Conservation (phyloP, 2,888 invertebrate species). For the Protodeltote pygarga region DNA sequence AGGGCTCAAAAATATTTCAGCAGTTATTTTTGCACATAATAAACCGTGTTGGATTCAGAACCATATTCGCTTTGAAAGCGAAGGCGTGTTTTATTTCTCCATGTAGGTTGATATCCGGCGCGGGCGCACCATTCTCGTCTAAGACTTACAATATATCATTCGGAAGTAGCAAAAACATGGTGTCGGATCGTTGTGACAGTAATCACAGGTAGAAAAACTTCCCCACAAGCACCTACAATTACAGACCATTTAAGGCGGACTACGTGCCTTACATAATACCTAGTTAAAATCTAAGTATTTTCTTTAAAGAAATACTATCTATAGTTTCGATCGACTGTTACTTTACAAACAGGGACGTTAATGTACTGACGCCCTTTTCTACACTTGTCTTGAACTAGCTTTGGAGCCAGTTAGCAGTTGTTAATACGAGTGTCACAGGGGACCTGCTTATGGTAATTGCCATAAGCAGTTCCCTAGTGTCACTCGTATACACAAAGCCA, state of each 20-base stretch:
- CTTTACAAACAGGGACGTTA: slow-evolving; percentile 42
- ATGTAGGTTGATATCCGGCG: slow-evolving; percentile 28
- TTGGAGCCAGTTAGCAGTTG: slow-evolving; percentile 35
- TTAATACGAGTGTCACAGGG: slow-evolving; percentile 37
- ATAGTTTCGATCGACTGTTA: slow-evolving; percentile 46
- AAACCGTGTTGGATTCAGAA: slow-evolving; percentile 17
- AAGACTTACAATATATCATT: slow-evolving; percentile 74
- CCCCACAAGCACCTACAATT: slow-evolving; percentile 78
- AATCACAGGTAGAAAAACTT: slow-evolving; percentile 76
- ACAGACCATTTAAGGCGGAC: slow-evolving; percentile 79
- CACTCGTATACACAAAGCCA: slow-evolving; percentile 19
- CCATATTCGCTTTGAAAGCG: slow-evolving; percentile 26
- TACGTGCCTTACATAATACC: slow-evolving; percentile 79
- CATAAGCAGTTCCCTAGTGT: too few species aligned
- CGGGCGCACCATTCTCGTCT: slow-evolving; percentile 40
- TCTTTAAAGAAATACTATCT: slow-evolving; percentile 59
- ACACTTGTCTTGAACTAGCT: slow-evolving; percentile 45
- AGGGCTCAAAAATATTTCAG: background rate
- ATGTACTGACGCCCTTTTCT: slow-evolving; percentile 37
- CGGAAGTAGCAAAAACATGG: slow-evolving; percentile 75
- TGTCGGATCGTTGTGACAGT: slow-evolving; percentile 76
- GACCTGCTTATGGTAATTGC: slow-evolving; percentile 41
- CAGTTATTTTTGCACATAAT: slow-evolving; percentile 1
- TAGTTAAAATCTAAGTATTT: slow-evolving; percentile 73
- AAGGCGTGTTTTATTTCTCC: slow-evolving; percentile 26